phyloP scores from a whole-genome alignment of 1,140 invertebrate species.

The Oscheius sp. region DNA sequence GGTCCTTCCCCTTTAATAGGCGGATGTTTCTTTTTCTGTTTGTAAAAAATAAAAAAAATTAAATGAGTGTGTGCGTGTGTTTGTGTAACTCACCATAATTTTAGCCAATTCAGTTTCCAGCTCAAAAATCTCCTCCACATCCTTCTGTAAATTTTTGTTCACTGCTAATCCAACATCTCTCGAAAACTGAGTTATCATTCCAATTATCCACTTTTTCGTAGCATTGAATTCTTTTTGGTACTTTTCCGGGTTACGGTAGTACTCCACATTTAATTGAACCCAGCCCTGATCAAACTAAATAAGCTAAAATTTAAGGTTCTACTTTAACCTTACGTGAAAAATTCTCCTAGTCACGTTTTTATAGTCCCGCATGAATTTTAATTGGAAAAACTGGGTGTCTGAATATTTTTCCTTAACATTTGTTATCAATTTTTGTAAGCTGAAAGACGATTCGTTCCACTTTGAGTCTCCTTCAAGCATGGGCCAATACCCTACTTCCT shows the following conservation, averaged over 20 bases:
- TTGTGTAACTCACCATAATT: neutral
- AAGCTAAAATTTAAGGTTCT: neutral
- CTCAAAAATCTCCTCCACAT: neutral
- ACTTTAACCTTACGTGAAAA: neutral
- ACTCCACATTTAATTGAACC: neutral
- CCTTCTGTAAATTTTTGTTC: neutral
- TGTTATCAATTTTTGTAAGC: too few relatives aligned
- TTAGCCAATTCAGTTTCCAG: neutral
- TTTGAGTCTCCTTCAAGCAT: too few relatives aligned
- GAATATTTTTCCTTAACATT: too few relatives aligned
- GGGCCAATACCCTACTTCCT: too few relatives aligned
- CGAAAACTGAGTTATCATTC: neutral
- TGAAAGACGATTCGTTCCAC: too few relatives aligned
- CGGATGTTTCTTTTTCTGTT: neutral
- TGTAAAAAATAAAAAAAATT: too few relatives aligned
- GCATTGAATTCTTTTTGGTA: neutral
- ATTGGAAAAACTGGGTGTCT: too few relatives aligned
- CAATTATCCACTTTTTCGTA: neutral
- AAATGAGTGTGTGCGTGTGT: too few relatives aligned
- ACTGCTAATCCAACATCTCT: neutral
- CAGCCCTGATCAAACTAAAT: neutral
- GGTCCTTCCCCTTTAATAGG: neutral
- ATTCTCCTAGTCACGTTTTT: too few relatives aligned
- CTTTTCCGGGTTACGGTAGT: too few relatives aligned
- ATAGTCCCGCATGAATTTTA: too few relatives aligned